Base-by-base conservation (phyloP, 2,888 invertebrate species). In the Syrista parreyssii region DNA sequence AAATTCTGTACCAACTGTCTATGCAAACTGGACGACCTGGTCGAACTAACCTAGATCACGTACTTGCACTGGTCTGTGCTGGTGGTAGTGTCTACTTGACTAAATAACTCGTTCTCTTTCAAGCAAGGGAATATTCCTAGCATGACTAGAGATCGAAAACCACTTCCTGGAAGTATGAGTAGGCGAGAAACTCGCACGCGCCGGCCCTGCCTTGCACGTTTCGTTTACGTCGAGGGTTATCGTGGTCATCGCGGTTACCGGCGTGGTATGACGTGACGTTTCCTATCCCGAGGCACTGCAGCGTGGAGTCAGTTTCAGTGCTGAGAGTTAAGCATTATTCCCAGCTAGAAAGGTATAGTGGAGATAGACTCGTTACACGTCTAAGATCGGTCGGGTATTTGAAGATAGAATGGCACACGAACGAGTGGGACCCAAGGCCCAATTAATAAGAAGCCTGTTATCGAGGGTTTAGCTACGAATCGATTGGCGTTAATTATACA, bases 241-340 rank as follows among this genome's bases (percentile, higher is more conserved):
- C 80, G 74, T 35, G 78, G 75, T 76, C 78, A 81, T 78, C 78
- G 68, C 72, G 75, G 55, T 55, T 55, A 55, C 55, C 55, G 55
- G 55, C 55, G 55, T 55, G 55, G 55, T 55, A 55, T 77, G 75
- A 79, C 78, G 80, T 78, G 78, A 79, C 79, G 75, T 77, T 75
- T 74, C 75, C 68, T 79, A 78, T 81, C 75, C 79, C 73, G 71
- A 76, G 77, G 73, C 79, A 81, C 80, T 83, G 78, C 55, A 55
- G 23, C 55, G 55, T 55, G 23, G 55, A 55, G 23, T 55, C 55
- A 55, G 55, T 55, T 55, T 23, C 23, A 55, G 55, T 55, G 23
- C 55, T 23, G 55, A 9, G 55, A 55, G 55, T 55, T 23, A 55
- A 55, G 55, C 55, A 9, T 23, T 9, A 23, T 23, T 55, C 9